Conservation (phyloP, 2,888 invertebrate species). For the Amphipyra tragopoginis region DNA sequence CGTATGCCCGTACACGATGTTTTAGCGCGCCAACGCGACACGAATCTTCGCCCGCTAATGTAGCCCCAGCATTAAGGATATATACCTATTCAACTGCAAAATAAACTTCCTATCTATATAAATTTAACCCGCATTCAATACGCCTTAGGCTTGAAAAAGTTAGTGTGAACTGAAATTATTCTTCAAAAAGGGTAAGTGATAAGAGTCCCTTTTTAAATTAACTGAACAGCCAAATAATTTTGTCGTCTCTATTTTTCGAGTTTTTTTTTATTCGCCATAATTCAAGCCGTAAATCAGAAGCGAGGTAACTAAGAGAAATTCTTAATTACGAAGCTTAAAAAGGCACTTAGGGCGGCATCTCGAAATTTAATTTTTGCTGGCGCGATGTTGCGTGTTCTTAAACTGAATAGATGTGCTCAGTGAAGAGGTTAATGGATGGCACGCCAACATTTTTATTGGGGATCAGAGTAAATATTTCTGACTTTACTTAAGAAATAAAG, state of each 20-base stretch:
- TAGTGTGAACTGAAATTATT: conserved; percentile 58
- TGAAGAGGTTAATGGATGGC: conserved; percentile 4
- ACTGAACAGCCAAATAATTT: conserved; percentile 67
- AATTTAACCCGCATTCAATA: conserved; percentile 26
- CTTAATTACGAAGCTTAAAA: conserved; percentile 79
- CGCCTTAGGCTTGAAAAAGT: conserved; percentile 36
- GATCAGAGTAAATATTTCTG: conserved; percentile 1
- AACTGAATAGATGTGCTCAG: conserved; percentile 9
- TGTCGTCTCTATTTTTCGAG: conserved; percentile 65
- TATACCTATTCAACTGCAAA: too few relatives aligned
- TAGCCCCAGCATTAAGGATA: too few relatives aligned
- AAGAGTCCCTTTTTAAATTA: conserved; percentile 70
- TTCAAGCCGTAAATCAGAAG: conserved; percentile 79
- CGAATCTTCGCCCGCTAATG: too few relatives aligned
- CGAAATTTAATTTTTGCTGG: conserved; percentile 71
- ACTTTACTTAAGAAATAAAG: not conserved
- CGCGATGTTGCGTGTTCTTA: conserved; percentile 31
- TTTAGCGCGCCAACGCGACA: too few relatives aligned
- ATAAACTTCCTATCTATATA: conserved; percentile 32
- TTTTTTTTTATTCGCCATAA: conserved; percentile 70
- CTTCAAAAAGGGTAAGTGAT: conserved; percentile 67
- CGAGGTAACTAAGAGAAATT: conserved; percentile 78
- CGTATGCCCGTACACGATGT: too few relatives aligned
- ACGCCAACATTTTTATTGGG: conserved; percentile 14
- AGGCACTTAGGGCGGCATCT: conserved; percentile 65